phyloP scores from a whole-genome alignment of 2,888 invertebrate genomes.

The Polydrusus pterygomalis region DNA sequence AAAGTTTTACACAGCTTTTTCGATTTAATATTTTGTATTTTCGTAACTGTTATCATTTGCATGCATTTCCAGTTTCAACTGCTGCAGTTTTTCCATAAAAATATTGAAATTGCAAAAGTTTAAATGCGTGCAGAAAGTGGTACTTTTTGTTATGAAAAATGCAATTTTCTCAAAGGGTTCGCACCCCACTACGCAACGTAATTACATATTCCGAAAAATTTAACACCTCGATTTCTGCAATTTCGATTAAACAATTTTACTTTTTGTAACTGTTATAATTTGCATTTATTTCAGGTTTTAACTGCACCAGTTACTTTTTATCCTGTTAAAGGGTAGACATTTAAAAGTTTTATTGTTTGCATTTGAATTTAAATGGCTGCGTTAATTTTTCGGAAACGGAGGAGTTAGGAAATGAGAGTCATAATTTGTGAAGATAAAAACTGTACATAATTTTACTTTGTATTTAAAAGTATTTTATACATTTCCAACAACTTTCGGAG shows the following conservation, averaged over 20 bases:
- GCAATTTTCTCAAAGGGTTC: too few relatives aligned
- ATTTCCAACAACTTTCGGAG: too few relatives aligned
- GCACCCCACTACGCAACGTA: too few relatives aligned
- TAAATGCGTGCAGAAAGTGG: too few relatives aligned
- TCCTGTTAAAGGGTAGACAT: slow-evolving; percentile 34
- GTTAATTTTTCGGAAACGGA: slow-evolving; percentile 13
- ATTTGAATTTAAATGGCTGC: slow-evolving; percentile 37
- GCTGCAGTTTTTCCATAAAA: too few relatives aligned
- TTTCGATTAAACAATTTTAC: slow-evolving; percentile 25
- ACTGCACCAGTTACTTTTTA: slow-evolving; percentile 40
- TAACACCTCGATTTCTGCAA: background rate
- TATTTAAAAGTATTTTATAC: too few relatives aligned
- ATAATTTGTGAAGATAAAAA: slow-evolving; percentile 4
- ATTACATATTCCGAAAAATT: background rate
- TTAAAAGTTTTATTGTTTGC: slow-evolving; percentile 36
- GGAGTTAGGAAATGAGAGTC: background rate
- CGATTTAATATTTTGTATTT: too few relatives aligned
- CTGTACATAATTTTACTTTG: background rate
- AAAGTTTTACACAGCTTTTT: too few relatives aligned
- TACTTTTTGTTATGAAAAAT: too few relatives aligned
- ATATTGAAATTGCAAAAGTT: too few relatives aligned
- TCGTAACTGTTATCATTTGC: background rate
- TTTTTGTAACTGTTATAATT: slow-evolving; percentile 26
- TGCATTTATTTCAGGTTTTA: slow-evolving; percentile 40
- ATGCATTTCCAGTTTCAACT: too few relatives aligned